A percentile compares a stretch with the other conserved stretches of the same genome.
Conservation (phyloP, 2,888 invertebrate species). For the Lasioglossum figueresi region DNA sequence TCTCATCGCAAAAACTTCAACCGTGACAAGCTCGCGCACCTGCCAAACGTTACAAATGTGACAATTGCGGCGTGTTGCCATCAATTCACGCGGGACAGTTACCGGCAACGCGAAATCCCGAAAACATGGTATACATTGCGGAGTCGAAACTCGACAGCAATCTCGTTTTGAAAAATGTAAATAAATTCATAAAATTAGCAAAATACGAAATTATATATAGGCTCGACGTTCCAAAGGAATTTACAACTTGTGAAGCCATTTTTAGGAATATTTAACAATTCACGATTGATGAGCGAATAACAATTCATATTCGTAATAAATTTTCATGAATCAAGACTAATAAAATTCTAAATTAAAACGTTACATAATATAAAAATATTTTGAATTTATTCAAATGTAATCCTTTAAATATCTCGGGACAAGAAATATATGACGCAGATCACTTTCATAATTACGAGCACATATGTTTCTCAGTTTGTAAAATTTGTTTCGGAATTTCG, state of each 20-base stretch:
- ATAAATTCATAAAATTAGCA: background rate
- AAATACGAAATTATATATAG: background rate
- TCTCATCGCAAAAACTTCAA: background rate
- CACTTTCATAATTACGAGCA: too few species aligned
- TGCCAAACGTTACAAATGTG: constrained; percentile 23
- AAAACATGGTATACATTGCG: background rate
- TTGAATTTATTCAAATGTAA: too few species aligned
- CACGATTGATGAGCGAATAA: too few species aligned
- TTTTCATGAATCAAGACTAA: too few species aligned
- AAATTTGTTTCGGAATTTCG: background rate
- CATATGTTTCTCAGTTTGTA: background rate
- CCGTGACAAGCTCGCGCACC: background rate
- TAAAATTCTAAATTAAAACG: too few species aligned
- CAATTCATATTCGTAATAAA: too few species aligned
- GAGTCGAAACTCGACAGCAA: background rate
- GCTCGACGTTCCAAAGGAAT: background rate
- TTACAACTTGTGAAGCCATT: too few species aligned
- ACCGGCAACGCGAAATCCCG: background rate
- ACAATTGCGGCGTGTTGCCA: background rate
- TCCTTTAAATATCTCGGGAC: too few species aligned
- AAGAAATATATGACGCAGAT: too few species aligned
- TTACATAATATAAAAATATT: too few species aligned
- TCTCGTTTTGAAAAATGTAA: background rate
- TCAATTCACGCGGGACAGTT: background rate
- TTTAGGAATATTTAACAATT: too few species aligned